phyloP scores from a whole-genome alignment of 2,888 invertebrate genomes.

The Xestia c-nigrum region DNA sequence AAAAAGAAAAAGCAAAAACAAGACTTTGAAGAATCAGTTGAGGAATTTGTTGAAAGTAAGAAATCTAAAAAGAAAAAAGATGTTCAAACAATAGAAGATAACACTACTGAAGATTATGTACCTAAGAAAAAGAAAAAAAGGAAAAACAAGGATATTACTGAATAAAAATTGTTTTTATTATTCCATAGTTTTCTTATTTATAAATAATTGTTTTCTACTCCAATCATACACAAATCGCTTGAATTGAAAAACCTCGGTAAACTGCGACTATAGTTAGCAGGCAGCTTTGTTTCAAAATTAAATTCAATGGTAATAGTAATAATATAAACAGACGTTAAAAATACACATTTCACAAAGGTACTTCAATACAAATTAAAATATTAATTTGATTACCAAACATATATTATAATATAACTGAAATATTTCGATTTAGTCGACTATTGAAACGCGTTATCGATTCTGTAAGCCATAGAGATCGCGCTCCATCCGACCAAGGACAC shows the following conservation, averaged over 20 bases:
- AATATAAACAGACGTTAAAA: background rate
- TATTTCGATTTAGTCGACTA: conserved; percentile 31
- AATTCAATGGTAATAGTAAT: background rate
- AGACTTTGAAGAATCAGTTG: conserved; percentile 42
- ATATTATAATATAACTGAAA: background rate
- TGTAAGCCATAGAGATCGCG: conserved; percentile 1
- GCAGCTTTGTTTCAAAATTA: background rate
- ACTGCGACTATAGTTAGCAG: background rate
- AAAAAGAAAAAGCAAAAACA: conserved; percentile 70
- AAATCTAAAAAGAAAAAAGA: conserved; percentile 46
- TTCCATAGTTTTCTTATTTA: background rate
- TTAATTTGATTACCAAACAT: too few relatives aligned
- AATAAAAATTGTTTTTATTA: conserved; percentile 41
- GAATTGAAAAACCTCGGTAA: background rate
- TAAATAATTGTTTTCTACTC: background rate
- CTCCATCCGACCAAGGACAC: background rate
- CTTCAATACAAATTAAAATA: too few relatives aligned
- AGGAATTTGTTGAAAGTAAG: conserved; percentile 37
- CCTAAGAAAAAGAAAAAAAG: conserved; percentile 84
- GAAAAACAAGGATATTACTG: conserved; percentile 73
- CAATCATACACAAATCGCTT: background rate
- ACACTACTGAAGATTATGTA: conserved; percentile 67
- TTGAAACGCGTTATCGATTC: background rate
- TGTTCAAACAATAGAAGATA: conserved; percentile 42
- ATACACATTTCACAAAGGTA: background rate